Base-by-base conservation (phyloP, 2,797 vertebrate genomes). In the Apogon talboti region DNA sequence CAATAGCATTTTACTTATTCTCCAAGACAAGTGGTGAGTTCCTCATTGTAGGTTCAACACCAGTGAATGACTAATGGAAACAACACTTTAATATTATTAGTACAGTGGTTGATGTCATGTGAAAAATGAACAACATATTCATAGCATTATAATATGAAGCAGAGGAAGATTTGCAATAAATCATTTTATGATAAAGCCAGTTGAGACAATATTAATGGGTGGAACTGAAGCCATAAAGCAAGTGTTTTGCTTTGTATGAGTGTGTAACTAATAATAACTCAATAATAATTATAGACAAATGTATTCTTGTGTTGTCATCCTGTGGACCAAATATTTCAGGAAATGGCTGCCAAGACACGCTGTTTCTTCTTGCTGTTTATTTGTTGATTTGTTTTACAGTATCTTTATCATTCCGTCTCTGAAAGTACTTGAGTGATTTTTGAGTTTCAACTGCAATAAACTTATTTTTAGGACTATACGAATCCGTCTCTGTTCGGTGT, bases 381-480 rank as follows among this genome's bases (percentile, higher is more conserved):
- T 44, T 62, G 53, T 71, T 73, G 70, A 14, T 74, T 79, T 70
- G 51, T 79, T 78, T 76, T 48, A 43, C 65, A 61, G 67, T 76
- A 61, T 78, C 52, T 74, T 59, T 73, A 51, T 76, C 53, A 68
- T 62, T 79, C 47, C 75, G 60, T 87, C 68, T 78, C 63, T 74
- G 52, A 70, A 61, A 64, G 79, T 78, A 78, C 65, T 74, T 74
- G 14, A 55, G 69, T 88, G 66, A 72, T 78, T 83, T 85, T 82
- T 76, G 67, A 42, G 83, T 84, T 87, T 81, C 70, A 87, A 84
- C 65, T 78, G 87, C 87, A 94, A 93, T 94, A 93, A 94, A 93
- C 58, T 21, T 53, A 85, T 94, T 94, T 85, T 90, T 91, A 87
- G 86, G 78, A 92, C 65, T 79, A 81, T 47, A 3, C 42, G 21